Percentiles rank a stretch among this genome's conserved stretches.
Evolutionary conservation across 1,140 invertebrate genomes (phyloP).

Genomic region (Heliconius melpomene): DNA sequence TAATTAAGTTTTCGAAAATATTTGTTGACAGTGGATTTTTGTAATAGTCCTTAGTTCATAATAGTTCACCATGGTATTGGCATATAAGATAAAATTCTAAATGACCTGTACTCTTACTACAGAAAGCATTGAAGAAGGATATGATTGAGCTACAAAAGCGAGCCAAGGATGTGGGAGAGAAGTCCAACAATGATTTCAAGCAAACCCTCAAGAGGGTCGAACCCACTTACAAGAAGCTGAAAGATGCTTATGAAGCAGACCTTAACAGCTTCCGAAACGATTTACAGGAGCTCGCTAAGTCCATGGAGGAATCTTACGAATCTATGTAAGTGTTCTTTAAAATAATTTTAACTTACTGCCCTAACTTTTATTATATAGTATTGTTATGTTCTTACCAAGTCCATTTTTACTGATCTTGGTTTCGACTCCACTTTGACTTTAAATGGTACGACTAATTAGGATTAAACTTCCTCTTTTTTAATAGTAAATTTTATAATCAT

Average conservation of each 20-base stretch:
- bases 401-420: no score
- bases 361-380: no score
- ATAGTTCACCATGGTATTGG: neutral
- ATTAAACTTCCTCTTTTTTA: no score
- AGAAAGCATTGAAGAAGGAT: conserved; percentile 66
- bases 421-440: no score
- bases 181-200: conserved; percentile 70
- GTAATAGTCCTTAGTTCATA: no score
- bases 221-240: conserved; percentile 83
- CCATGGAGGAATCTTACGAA: conserved; percentile 84
- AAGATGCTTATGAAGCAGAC: conserved; percentile 83
- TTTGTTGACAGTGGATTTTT: no score
- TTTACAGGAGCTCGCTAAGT: conserved; percentile 85
- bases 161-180: conserved; percentile 63
- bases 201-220: conserved; percentile 81
- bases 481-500: no score
- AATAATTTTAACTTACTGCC: no score
- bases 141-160: conserved; percentile 51
- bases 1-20: no score
- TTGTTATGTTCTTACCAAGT: no score
- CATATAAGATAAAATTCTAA: neutral
- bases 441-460: no score
- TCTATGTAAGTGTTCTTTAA: conserved; percentile 79
- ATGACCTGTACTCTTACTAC: neutral
- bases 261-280: conserved; percentile 77